Base-by-base conservation (phyloP, 2,888 invertebrate genomes). In the Mesorhabditis belari region DNA sequence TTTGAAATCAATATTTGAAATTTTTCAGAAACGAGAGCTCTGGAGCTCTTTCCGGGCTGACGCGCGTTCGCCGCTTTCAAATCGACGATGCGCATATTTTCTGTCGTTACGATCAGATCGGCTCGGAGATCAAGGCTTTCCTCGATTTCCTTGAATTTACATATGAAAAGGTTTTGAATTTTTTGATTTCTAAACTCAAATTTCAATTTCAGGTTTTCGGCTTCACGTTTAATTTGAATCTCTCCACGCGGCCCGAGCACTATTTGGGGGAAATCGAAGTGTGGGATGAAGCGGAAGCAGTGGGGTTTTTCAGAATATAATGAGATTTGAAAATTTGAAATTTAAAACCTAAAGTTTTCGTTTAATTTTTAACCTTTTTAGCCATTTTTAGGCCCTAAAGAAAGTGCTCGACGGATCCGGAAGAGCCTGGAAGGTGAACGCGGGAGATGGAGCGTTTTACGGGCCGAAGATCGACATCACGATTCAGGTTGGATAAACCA, bases 41-140 rank as follows among this genome's bases (percentile, higher is more conserved):
- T 26, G 81, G 85, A 3, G 95, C 96, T 0, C 86, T 98, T 21
- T 90, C 91, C 57, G 98, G 98, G 0, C 86, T 98, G n/a, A 98
- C 95, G 3, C 72, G 79, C 26, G 93, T 93, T n/a, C 86, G 96
- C 0, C 87, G 98, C 59, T 99, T 99, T 87, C 95, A 96, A 81
- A 98, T 99, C 82, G 98, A 98, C 83, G 98, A 99, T 83, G 98
- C 96, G 23, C 98, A 98, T 79, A 95, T 98, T 60, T 98, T 99
- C 86, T 98, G 96, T 81, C 86, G 91, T 3, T 87, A 87, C 0
- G 90, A 90, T 58, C 87, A 86, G 82, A 84, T 85, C 61, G 62
- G 53, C 9, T 62, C 66, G 12, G 80, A 81, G 54, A 80, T 79
- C 57, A 65, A 65, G 63, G 70, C 80, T 24, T 83, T 83, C 69